A percentile compares a stretch with the other conserved stretches of the same genome.
phyloP scores from a whole-genome alignment of 2,113 vertebrate species.

The Dermatemys mawii region DNA sequence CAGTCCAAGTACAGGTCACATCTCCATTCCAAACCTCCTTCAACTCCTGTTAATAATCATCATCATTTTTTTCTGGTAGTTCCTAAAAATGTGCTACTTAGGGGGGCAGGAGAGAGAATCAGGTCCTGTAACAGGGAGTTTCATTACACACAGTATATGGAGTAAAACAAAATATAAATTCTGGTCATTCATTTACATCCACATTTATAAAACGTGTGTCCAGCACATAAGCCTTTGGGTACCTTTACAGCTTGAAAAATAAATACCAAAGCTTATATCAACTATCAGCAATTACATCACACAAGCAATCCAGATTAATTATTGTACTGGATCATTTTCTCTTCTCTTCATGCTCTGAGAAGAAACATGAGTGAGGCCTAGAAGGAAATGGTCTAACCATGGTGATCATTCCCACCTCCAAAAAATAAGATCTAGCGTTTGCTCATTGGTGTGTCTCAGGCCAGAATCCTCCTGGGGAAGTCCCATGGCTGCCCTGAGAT shows the following conservation, averaged over 20 bases:
- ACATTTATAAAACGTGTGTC: not conserved
- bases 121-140: not conserved
- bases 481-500: not conserved
- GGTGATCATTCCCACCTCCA: not conserved
- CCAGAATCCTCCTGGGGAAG: not conserved
- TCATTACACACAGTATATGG: not conserved
- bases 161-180: not conserved
- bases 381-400: accelerated
- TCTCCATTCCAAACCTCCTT: not conserved
- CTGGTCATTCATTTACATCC: not conserved
- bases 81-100: accelerated
- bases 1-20: not conserved
- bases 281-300: not conserved
- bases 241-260: not conserved
- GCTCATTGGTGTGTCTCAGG: not conserved
- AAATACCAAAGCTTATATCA: not conserved
- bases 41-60: not conserved
- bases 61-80: not conserved
- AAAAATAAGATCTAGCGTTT: not conserved
- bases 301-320: accelerated
- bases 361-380: not conserved
- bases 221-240: not conserved
- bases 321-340: not conserved
- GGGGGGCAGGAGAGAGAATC: not conserved
- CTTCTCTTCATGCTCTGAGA: not conserved